Evolutionary conservation across 1,140 invertebrate species (phyloP).

Genomic region (Gryllus bimaculatus): DNA sequence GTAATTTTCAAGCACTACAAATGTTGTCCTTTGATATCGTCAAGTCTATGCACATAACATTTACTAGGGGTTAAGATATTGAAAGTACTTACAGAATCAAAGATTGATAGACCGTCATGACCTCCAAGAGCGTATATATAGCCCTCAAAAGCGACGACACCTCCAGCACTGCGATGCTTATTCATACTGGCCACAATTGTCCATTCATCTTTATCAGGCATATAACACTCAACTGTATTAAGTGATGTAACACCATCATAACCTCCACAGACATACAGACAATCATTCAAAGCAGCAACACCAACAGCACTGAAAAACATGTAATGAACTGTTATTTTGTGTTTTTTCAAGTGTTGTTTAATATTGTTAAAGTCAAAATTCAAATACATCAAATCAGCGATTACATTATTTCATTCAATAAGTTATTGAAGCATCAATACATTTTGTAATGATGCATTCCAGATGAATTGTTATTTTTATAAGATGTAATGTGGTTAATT

Average conservation of each 20-base stretch:
- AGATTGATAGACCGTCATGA: conserved; percentile 81
- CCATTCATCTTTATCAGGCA: conserved; percentile 66
- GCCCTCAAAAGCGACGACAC: conserved; percentile 70
- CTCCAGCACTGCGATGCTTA: conserved; percentile 81
- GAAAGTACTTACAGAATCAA: conserved; percentile 58
- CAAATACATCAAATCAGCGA: too few species aligned
- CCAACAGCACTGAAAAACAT: conserved; percentile 58
- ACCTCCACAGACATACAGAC: conserved; percentile 80
- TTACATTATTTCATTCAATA: too few species aligned
- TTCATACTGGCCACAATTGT: conserved; percentile 70
- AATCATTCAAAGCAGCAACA: conserved; percentile 68
- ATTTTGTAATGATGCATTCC: too few species aligned
- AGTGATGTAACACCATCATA: conserved; percentile 80
- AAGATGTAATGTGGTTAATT: too few species aligned
- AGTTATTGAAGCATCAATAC: too few species aligned
- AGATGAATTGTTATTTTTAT: too few species aligned
- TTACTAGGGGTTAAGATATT: not conserved
- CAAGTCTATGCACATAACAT: not conserved
- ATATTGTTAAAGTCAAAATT: too few species aligned
- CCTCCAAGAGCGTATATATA: conserved; percentile 76
- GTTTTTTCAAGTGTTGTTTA: too few species aligned
- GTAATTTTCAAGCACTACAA: not conserved
- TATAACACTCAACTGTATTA: conserved; percentile 76
- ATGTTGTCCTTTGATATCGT: not conserved
- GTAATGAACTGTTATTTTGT: too few species aligned